Evolutionary conservation across 2,888 invertebrate genomes (phyloP), one percentile per base, ranked within the genome.

Genomic region (Danaus chrysippus): DNA sequence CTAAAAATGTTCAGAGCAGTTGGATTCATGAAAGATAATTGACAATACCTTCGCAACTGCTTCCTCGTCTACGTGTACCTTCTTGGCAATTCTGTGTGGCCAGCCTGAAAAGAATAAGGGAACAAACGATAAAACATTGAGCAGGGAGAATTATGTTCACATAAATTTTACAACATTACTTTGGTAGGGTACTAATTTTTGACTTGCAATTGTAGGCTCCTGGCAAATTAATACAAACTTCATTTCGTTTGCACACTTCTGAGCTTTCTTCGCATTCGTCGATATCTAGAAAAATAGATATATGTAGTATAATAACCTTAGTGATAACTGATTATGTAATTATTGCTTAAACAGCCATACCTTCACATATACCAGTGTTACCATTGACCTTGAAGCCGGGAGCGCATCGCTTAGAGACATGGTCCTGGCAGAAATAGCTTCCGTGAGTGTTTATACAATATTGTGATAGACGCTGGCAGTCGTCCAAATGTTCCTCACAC

Each of bases 181-280:
- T 87, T 1, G 91, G 91, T 42, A 90, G 69, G 0, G 88, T 89
- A 76, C 86, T 87, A 66, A 89, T 86, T 69, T 90, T 90, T 0
- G 89, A 97, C 56, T 94, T 93, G 79, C 97, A 97, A 57, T 94
- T 91, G 79, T 96, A 96, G 1, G 95, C 95, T n/a, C 98, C 98
- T 0, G 93, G 93, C 9, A 95, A 92, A 80, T 98, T 98, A 62
- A 94, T 91, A 78, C 98, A 98, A n/a, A 94, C 93, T 81, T 98
- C 97, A 10, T 92, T 93, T 0, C 92, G 86, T 3, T 92, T 92
- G 79, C 98, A 98, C 58, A 94, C 93, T 74, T 97, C 96, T 0
- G 92, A 92, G 11, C 94, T 94, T 42, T 93, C 92, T 11, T 93
- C 92, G 76, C 98, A 98, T 81, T 98, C 98, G 79, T 98, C 95